Percentiles rank a stretch among this genome's conserved stretches.
These are phyloP conservation scores for Sarcophaga caerulescens DNA, from an alignment of 2,888 invertebrate species.

Conservation along the genomic window DNA sequence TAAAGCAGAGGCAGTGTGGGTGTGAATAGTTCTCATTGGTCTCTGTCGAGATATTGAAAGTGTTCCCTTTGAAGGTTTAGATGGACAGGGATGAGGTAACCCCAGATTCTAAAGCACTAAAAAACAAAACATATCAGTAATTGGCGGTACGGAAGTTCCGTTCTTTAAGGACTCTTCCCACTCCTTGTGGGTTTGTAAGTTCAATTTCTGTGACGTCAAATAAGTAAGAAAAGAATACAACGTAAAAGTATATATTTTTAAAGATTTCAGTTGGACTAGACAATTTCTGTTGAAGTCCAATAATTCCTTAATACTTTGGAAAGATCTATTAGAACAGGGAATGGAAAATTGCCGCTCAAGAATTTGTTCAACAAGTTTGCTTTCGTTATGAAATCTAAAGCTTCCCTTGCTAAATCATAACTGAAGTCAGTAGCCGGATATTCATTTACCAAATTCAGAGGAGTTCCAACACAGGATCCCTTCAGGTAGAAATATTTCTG, in stretches of 20 bases:
- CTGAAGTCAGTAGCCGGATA: conserved; percentile 40
- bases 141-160: conserved; percentile 25
- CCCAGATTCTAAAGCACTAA: conserved; percentile 16
- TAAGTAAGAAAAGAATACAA: no score
- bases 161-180: no score
- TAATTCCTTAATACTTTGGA: conserved; percentile 5
- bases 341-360: conserved; percentile 39
- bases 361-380: conserved; percentile 30
- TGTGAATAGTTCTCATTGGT: not conserved
- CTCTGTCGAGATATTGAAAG: not conserved
- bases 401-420: conserved; percentile 44
- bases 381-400: conserved; percentile 43
- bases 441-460: conserved; percentile 41
- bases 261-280: no score
- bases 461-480: no score
- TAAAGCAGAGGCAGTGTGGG: conserved; percentile 8
- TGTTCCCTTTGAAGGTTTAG: not conserved
- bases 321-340: conserved; percentile 23
- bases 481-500: no score
- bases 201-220: no score
- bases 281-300: not conserved
- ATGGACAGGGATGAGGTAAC: not conserved
- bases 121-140: conserved; percentile 31
- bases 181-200: conserved; percentile 34
- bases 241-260: no score